These are phyloP conservation scores for Platorchestia sp. DNA, from an alignment of 1,140 invertebrate species.

Conservation along the genomic window DNA sequence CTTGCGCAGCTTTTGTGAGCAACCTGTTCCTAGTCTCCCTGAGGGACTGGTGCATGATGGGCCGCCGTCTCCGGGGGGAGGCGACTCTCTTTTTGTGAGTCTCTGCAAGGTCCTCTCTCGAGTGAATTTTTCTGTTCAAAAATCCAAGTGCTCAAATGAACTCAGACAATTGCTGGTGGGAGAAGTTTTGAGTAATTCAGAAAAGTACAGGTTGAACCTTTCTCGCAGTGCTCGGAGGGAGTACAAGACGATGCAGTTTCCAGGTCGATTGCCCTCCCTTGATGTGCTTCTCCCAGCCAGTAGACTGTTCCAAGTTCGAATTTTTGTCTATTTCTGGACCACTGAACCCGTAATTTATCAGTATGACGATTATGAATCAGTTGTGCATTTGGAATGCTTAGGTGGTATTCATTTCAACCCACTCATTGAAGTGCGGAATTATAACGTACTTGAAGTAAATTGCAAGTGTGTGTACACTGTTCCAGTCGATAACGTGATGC, in stretches of 20 bases:
- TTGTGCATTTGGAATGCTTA: not conserved
- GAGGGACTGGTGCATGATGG: not conserved
- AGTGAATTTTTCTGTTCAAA: not conserved
- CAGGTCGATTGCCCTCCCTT: not conserved
- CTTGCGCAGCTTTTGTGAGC: not conserved
- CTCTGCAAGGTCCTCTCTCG: not conserved
- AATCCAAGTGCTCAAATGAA: not conserved
- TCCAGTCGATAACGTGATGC: not conserved
- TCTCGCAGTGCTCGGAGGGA: not conserved
- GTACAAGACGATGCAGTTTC: not conserved
- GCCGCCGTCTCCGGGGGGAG: not conserved
- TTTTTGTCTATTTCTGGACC: conserved; percentile 19
- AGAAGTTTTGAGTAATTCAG: not conserved
- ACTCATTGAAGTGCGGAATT: not conserved
- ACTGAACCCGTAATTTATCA: conserved; percentile 6
- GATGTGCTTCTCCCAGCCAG: not conserved
- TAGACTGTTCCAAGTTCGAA: not conserved
- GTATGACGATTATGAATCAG: not conserved
- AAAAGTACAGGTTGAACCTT: not conserved
- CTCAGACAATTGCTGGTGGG: not conserved
- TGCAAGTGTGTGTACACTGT: not conserved
- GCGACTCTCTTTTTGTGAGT: conserved; percentile 10
- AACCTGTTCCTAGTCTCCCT: not conserved
- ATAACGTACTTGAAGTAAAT: not conserved
- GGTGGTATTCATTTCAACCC: conserved; percentile 41